Evolutionary conservation across 2,888 invertebrate species (phyloP), one percentile per base, ranked within the genome.

Genomic region (Sabellastarte sp.): DNA sequence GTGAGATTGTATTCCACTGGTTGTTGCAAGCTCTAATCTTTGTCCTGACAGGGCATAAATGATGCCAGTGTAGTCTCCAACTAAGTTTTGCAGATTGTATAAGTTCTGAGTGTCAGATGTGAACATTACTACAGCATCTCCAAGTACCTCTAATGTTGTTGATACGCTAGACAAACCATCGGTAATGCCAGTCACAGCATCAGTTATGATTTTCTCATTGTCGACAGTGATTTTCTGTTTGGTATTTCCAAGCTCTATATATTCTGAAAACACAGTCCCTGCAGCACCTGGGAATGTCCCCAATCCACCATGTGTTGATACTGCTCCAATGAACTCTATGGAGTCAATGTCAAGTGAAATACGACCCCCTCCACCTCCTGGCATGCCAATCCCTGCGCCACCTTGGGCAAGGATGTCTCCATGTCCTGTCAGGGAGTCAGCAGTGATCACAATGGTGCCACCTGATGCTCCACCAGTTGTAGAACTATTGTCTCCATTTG

Each of bases 331-430:
- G 63, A 74, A 77, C 15, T 32, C 32, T 5, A 66, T 63, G 50
- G 71, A 56, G 1, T 62, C 29, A n/a, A 65, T 68, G 33, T 61
- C 31, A 5, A 74, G 63, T 0, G 69, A 60, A n/a, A 74, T 63
- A 51, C 75, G 65, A 24, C 77, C 75, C 50, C 76, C 73, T 52
- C 73, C 70, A n/a, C 73, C 71, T n/a, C 70, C 69, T 29, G 63
- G 60, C 20, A 29, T 29, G 31, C 31, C 63, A 28, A 26, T 26
- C 1, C 30, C 59, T 15, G 4, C 30, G 4, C 75, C 77, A 26
- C 77, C 76, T 59, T 68, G 63, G 3, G 64, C 69, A 1, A 66
- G 65, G 20, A 76, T 56, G 10, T 32, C 24, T 3, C 76, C 77
- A 64, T 76, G 74, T 10, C 77, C 77, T 33, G 61, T 56, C 52